Evolutionary conservation across 2,113 vertebrate species (phyloP).

Genomic region (Paramisgurnus dabryanus): DNA sequence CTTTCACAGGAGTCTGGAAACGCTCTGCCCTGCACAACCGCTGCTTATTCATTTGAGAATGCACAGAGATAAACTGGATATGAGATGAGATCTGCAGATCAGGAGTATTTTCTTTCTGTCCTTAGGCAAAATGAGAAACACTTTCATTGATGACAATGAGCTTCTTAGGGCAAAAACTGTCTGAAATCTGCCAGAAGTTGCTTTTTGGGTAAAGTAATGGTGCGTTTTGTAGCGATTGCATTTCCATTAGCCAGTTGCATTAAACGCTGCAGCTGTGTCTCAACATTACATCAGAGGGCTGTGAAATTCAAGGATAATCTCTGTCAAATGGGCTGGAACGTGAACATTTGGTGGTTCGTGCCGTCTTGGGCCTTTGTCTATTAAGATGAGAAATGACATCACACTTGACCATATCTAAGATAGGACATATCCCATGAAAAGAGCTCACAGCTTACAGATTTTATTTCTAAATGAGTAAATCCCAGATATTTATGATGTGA

Average conservation of each 20-base stretch:
- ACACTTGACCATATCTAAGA: conserved; percentile 23
- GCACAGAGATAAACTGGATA: not conserved
- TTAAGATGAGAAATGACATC: conserved; percentile 40
- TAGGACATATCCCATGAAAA: not conserved
- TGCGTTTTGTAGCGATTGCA: conserved; percentile 34
- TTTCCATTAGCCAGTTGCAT: conserved; percentile 25
- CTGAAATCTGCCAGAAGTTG: conserved; percentile 15
- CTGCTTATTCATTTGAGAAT: conserved; percentile 66
- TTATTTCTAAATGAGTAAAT: no score
- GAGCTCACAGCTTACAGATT: no score
- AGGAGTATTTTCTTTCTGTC: not conserved
- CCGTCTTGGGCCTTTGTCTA: conserved; percentile 24
- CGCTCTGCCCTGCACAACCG: conserved; percentile 63
- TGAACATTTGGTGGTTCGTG: conserved; percentile 30
- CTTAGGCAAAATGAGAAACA: conserved; percentile 3
- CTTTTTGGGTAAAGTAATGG: conserved; percentile 28
- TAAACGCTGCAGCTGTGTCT: conserved; percentile 35
- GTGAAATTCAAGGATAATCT: conserved; percentile 26
- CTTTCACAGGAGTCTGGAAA: conserved; percentile 56
- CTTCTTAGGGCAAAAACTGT: not conserved
- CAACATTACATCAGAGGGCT: conserved; percentile 24
- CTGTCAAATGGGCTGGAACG: conserved; percentile 41
- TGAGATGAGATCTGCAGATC: not conserved
- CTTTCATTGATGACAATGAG: conserved; percentile 14
- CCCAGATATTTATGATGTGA: not conserved